These are phyloP conservation scores for Globia sparganii DNA, from an alignment of 2,888 invertebrate species.

Conservation along the genomic window DNA sequence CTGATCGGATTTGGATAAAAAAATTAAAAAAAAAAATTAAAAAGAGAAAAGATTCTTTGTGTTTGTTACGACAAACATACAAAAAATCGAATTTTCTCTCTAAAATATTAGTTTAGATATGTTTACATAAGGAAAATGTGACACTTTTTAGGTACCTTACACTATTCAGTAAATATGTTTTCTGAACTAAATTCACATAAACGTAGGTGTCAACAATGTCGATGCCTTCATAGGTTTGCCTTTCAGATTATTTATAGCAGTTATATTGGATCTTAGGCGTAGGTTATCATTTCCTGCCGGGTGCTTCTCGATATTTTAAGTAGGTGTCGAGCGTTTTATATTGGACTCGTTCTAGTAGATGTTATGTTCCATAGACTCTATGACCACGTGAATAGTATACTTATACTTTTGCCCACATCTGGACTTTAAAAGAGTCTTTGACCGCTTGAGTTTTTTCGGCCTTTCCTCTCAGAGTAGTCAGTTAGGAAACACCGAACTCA, in stretches of 20 bases:
- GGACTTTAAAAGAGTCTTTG: neutral
- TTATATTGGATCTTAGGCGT: neutral
- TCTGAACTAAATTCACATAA: neutral
- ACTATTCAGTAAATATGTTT: neutral
- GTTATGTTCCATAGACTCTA: neutral
- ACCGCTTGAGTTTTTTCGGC: neutral
- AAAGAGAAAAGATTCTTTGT: too few relatives aligned
- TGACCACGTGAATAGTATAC: neutral
- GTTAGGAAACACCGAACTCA: neutral
- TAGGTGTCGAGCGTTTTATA: neutral
- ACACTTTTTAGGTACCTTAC: neutral
- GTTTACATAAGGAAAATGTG: neutral
- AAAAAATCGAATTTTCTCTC: neutral
- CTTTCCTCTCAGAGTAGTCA: neutral
- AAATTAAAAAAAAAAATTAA: too few relatives aligned
- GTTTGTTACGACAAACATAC: too few relatives aligned
- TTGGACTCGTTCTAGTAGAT: too few relatives aligned
- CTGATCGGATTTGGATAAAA: too few relatives aligned
- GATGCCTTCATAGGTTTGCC: neutral
- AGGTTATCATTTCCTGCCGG: neutral
- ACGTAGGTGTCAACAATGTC: neutral
- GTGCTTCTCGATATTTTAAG: neutral
- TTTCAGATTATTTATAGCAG: conserved; percentile 5
- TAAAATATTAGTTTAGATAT: neutral
- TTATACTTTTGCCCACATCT: neutral